phyloP scores from a whole-genome alignment of 1,140 invertebrate species.

The Lerema accius region DNA sequence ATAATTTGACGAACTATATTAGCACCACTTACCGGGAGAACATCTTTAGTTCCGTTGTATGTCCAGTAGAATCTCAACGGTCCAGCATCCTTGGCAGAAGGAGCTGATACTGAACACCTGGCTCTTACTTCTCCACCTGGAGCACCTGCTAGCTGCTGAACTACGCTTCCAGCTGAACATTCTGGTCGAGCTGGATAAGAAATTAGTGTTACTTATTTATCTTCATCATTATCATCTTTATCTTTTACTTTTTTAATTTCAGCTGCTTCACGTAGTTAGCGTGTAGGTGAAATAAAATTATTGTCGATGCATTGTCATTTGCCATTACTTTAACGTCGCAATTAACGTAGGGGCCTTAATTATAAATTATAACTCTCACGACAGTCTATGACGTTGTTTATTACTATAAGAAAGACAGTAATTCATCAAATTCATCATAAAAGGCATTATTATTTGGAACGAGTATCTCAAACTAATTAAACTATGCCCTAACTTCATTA shows the following conservation, averaged over 20 bases:
- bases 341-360: too few relatives aligned
- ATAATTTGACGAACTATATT: too few relatives aligned
- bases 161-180: conserved; percentile 67
- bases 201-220: not conserved
- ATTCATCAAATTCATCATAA: not conserved
- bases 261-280: too few relatives aligned
- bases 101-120: conserved; percentile 92
- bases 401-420: too few relatives aligned
- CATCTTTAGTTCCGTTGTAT: conserved; percentile 89
- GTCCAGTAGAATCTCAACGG: conserved; percentile 90
- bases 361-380: not conserved
- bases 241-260: too few relatives aligned
- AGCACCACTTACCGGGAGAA: conserved; percentile 84
- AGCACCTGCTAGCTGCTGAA: conserved; percentile 77
- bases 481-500: conserved; percentile 14
- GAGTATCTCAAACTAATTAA: conserved; percentile 8
- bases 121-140: conserved; percentile 78
- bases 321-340: too few relatives aligned
- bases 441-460: conserved; percentile 8
- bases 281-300: too few relatives aligned
- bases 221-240: too few relatives aligned
- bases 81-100: conserved; percentile 86
- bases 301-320: too few relatives aligned
- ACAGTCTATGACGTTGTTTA: not conserved
- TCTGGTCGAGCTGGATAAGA: conserved; percentile 66